These are phyloP conservation scores for Hoplostethus atlanticus DNA, from an alignment of 2,797 vertebrate genomes.

Conservation along the genomic window DNA sequence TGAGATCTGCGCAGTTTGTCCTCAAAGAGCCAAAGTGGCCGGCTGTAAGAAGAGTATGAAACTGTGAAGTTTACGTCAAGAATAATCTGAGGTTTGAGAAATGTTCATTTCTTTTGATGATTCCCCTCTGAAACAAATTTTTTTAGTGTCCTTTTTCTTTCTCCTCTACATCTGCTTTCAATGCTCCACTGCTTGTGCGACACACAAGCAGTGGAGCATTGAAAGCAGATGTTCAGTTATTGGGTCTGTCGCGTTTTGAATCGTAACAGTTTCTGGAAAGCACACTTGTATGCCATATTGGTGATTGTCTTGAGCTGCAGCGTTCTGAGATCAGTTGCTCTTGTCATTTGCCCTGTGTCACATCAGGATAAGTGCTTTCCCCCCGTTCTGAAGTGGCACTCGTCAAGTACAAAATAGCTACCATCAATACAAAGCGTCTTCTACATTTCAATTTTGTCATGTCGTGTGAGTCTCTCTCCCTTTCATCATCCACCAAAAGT, in stretches of 20 bases:
- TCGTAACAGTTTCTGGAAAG: slow-evolving; percentile 12
- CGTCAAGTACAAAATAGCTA: neutral
- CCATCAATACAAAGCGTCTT: neutral
- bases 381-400: no score
- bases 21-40: neutral
- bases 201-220: no score
- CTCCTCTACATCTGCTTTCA: no score
- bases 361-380: no score
- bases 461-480: neutral
- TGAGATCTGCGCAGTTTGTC: neutral
- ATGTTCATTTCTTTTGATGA: no score
- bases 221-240: no score
- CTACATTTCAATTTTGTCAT: slow-evolving; percentile 8
- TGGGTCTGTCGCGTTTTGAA: neutral
- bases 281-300: neutral
- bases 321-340: neutral
- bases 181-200: no score
- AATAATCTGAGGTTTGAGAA: neutral
- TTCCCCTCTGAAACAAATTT: no score
- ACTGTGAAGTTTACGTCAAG: neutral
- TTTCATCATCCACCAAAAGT: neutral
- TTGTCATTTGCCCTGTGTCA: neutral
- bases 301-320: neutral
- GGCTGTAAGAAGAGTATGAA: neutral
- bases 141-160: no score